These are phyloP conservation scores for Oppia nitens DNA, from an alignment of 1,140 invertebrate genomes.

Conservation along the genomic window DNA sequence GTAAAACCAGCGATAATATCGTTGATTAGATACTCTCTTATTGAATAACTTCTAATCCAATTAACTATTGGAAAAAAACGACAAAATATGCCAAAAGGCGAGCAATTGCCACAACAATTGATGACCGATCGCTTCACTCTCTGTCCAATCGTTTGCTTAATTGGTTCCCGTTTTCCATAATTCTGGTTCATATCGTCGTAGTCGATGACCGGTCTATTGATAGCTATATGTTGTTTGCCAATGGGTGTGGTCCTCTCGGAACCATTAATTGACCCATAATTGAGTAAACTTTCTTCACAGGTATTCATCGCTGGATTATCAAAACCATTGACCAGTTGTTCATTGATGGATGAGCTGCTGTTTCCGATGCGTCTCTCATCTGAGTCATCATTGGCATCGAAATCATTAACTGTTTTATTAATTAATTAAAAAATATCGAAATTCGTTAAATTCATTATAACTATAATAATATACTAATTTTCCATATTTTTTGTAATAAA, in stretches of 20 bases:
- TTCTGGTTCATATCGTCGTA: neutral
- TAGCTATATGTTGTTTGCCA: neutral
- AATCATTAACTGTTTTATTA: no score
- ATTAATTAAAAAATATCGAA: no score
- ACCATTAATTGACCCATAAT: neutral
- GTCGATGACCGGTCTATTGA: neutral
- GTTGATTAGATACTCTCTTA: slow-evolving; percentile 15
- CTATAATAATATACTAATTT: no score
- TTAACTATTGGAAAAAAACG: slow-evolving; percentile 12
- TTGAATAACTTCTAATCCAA: slow-evolving; percentile 9
- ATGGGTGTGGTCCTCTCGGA: neutral
- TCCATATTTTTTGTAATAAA: no score
- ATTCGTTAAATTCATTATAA: no score
- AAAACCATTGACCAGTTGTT: neutral
- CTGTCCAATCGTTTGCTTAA: neutral
- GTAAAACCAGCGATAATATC: slow-evolving; percentile 47
- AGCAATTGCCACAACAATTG: neutral
- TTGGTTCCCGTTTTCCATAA: neutral
- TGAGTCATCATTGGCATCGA: neutral
- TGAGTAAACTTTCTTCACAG: neutral
- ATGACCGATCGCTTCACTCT: neutral
- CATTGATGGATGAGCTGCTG: neutral
- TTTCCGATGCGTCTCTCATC: neutral
- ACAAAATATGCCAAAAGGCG: neutral
- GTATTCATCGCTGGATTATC: neutral